phyloP scores from a whole-genome alignment of 2,797 vertebrate species.

The Leucoraja ocellata region DNA sequence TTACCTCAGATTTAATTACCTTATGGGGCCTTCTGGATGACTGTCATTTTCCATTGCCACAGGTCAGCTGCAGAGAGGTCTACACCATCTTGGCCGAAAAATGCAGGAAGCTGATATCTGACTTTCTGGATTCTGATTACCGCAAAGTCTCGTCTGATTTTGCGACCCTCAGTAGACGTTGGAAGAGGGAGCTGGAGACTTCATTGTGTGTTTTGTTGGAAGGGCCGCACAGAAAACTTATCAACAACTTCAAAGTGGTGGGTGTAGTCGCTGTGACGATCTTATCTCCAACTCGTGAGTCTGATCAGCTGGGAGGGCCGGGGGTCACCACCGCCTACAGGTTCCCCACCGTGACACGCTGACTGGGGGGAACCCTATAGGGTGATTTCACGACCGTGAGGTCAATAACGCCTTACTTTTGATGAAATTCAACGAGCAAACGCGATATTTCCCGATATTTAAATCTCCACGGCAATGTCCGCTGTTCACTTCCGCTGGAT shows the following conservation, averaged over 20 bases:
- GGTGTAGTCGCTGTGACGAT: not conserved
- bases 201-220: not conserved
- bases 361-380: too few relatives aligned
- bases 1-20: not conserved
- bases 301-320: too few relatives aligned
- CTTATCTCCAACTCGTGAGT: too few relatives aligned
- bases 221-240: not conserved
- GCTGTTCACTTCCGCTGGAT: too few relatives aligned
- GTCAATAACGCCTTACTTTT: too few relatives aligned
- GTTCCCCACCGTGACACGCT: too few relatives aligned
- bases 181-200: conserved; percentile 24
- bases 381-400: too few relatives aligned
- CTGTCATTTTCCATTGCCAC: not conserved
- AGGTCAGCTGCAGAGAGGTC: conserved; percentile 1
- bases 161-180: not conserved
- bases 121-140: not conserved
- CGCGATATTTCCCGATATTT: too few relatives aligned
- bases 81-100: not conserved
- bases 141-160: conserved; percentile 3
- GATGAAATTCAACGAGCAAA: too few relatives aligned
- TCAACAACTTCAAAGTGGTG: conserved; percentile 18
- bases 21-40: not conserved
- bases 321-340: too few relatives aligned
- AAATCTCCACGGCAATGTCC: too few relatives aligned
- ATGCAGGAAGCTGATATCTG: conserved; percentile 27